Evolutionary conservation across 2,797 vertebrate species (phyloP).

Genomic region (Xiphorhynchus erythropygius): DNA sequence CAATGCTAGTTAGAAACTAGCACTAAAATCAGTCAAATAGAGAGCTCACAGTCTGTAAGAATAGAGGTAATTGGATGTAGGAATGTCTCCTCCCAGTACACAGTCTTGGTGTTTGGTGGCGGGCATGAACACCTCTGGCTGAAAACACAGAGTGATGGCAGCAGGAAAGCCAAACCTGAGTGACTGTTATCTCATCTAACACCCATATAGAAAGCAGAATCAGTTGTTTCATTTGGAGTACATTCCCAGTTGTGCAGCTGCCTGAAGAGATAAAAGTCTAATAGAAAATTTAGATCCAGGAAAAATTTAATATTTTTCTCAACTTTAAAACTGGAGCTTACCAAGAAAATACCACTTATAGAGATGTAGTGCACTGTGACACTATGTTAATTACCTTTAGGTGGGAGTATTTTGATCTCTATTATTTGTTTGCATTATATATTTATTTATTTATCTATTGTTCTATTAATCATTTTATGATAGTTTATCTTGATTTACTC

Average conservation of each 20-base stretch:
- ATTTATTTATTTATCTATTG: background rate
- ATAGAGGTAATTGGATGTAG: background rate
- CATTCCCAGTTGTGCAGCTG: background rate
- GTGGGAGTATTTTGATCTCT: background rate
- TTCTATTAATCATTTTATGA: background rate
- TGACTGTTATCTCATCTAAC: background rate
- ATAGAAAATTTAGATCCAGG: background rate
- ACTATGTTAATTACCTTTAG: background rate
- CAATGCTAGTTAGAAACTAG: background rate
- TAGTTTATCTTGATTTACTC: background rate
- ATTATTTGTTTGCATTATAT: background rate
- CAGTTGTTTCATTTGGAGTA: background rate
- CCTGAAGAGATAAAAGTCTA: background rate
- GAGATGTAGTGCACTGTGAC: background rate
- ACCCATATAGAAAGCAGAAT: background rate
- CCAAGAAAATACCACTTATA: background rate
- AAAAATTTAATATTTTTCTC: background rate
- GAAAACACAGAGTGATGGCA: rapidly evolving
- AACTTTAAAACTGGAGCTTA: background rate
- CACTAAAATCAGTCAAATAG: background rate
- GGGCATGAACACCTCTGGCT: background rate
- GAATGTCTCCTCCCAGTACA: background rate
- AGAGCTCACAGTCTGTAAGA: background rate
- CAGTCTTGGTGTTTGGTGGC: background rate
- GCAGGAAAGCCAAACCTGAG: background rate